Evolutionary conservation across 2,888 invertebrate species (phyloP).

Genomic region (Idaea dimidiata): DNA sequence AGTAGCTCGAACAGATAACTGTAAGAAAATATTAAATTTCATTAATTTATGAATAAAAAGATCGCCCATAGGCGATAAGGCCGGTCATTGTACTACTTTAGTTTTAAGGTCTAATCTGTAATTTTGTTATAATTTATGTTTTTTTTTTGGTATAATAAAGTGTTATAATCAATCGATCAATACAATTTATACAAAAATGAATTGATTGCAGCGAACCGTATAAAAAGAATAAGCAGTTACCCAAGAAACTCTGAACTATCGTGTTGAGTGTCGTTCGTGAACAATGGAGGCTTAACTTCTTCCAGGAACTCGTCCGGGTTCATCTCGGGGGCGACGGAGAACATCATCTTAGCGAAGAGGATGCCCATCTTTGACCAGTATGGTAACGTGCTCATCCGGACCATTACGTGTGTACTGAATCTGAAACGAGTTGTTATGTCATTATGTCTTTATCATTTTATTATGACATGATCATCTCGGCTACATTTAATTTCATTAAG

Average conservation of each 20-base stretch:
- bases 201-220: too few relatives aligned
- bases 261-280: conserved; percentile 89
- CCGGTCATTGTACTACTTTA: too few relatives aligned
- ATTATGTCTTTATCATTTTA: background rate
- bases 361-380: conserved; percentile 85
- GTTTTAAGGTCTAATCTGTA: too few relatives aligned
- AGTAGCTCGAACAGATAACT: conserved; percentile 84
- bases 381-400: conserved; percentile 74
- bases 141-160: too few relatives aligned
- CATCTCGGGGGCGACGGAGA: conserved; percentile 83
- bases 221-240: conserved; percentile 62
- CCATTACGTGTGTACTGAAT: conserved; percentile 85
- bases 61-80: too few relatives aligned
- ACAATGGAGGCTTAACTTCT: conserved; percentile 88
- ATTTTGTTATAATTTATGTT: too few relatives aligned
- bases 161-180: too few relatives aligned
- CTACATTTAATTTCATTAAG: too few relatives aligned
- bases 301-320: conserved; percentile 87
- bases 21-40: conserved; percentile 20
- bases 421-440: conserved; percentile 53
- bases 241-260: conserved; percentile 94
- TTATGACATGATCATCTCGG: background rate
- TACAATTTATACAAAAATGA: too few relatives aligned
- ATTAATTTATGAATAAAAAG: conserved; percentile 19
- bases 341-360: conserved; percentile 87